Base-by-base conservation (phyloP, 2,888 invertebrate genomes). In the Didymodactylos carnosus region DNA sequence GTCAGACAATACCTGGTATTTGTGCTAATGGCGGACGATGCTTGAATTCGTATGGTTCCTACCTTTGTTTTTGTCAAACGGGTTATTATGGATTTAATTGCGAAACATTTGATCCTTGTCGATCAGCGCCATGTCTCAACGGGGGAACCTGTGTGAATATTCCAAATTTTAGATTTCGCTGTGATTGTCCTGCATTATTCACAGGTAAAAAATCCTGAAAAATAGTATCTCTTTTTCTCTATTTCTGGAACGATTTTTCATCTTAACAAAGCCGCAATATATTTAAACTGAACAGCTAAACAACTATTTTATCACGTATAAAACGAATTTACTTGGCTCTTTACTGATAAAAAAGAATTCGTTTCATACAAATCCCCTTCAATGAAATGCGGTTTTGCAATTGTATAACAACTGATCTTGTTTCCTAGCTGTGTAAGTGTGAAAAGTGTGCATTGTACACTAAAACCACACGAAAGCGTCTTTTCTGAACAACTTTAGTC, bases 21-120 rank as follows among this genome's bases (percentile, higher is more conserved):
- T 75, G 75, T 41, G 16, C 39, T 10, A 72, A 72, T 39, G 75
- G 75, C 23, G 75, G 43, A 23, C 11, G 14, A 40, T 75, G 75
- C 39, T 40, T 70, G 5, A 41, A 70, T 70, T 39, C 70, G 19
- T 16, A 70, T 40, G 70, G 70, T 19, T 62, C 62, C 19, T 70
- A 70, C 40, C 13, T 23, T 25, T 74, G 74, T 41, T 40, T 74
- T 25, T 74, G 74, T 62, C 51, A 51, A 46, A 5, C 40, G 11
- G 72, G 72, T 35, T 75, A 43, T 43, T 62, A 51, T 11, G 72
- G 72, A 27, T 7, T 53, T 13, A 72, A 72, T 40, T 75, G 75
- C 39, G 72, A 75, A 70, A 23, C 7, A 4, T 69, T 72, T 16
- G 46, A 72, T 23, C 69, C 39, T 43, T 74, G 74, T 69, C 62